Conservation (phyloP, 1,140 invertebrate genomes). For the Drosophila ananassae region DNA sequence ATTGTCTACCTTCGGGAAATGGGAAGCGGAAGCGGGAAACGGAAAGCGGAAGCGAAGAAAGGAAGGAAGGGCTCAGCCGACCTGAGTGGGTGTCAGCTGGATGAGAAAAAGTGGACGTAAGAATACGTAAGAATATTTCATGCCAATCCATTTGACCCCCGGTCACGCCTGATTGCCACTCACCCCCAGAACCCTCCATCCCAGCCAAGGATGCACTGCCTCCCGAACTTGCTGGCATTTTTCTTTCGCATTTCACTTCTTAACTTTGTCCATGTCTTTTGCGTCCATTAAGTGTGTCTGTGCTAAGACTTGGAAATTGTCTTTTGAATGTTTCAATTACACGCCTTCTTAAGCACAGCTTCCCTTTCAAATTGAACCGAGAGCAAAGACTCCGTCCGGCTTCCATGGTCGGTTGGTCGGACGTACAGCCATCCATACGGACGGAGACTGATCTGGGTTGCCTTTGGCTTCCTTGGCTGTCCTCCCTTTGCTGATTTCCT, state of each 20-base stretch:
- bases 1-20: conserved; percentile 45
- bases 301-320: conserved; percentile 84
- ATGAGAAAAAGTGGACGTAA: conserved; percentile 7
- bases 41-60: not conserved
- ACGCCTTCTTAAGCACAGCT: conserved; percentile 84
- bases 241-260: conserved; percentile 80
- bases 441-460: conserved; percentile 45
- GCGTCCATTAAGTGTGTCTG: conserved; percentile 84
- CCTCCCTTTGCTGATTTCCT: conserved; percentile 6
- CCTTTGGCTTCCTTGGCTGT: conserved; percentile 6
- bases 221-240: conserved; percentile 58
- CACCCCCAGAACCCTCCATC: conserved; percentile 1
- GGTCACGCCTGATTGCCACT: conserved; percentile 69
- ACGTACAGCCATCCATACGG: conserved; percentile 23
- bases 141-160: conserved; percentile 73
- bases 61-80: not conserved
- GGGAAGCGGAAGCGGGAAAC: not conserved
- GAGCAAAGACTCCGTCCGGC: conserved; percentile 22
- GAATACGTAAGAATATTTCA: conserved; percentile 53
- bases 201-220: conserved; percentile 40
- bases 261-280: conserved; percentile 78
- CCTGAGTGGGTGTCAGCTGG: conserved; percentile 15
- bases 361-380: conserved; percentile 81
- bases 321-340: conserved; percentile 85
- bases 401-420: conserved; percentile 43